These are phyloP conservation scores for Cyclargus thomasi DNA, from an alignment of 1,140 invertebrate species.

Conservation along the genomic window DNA sequence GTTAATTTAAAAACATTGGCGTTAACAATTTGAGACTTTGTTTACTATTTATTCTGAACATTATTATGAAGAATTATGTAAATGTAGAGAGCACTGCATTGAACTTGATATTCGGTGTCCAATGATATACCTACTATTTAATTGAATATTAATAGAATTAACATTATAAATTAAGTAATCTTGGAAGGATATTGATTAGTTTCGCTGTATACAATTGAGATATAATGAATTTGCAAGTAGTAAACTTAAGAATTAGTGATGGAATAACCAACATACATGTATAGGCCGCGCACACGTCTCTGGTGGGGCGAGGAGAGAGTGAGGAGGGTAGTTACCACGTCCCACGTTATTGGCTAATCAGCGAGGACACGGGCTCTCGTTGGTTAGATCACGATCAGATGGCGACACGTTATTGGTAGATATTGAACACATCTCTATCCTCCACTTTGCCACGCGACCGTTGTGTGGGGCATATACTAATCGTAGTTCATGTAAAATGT, in stretches of 20 bases:
- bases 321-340: too few species aligned
- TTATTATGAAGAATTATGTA: background rate
- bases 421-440: too few species aligned
- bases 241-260: background rate
- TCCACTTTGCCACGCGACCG: too few species aligned
- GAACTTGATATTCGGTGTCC: constrained; percentile 2
- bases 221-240: background rate
- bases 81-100: background rate
- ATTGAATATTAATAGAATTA: background rate
- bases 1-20: too few species aligned
- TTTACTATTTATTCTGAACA: too few species aligned
- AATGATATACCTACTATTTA: background rate
- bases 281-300: too few species aligned
- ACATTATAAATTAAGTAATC: background rate
- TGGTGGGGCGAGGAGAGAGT: too few species aligned
- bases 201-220: background rate
- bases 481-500: background rate
- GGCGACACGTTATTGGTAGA: too few species aligned
- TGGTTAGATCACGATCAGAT: too few species aligned
- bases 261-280: background rate
- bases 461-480: background rate
- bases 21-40: too few species aligned
- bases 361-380: too few species aligned
- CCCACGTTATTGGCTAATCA: too few species aligned
- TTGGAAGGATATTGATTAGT: constrained; percentile 20